Evolutionary conservation across 2,888 invertebrate species (phyloP).

Genomic region (Stenoptilia bipunctidactyla): DNA sequence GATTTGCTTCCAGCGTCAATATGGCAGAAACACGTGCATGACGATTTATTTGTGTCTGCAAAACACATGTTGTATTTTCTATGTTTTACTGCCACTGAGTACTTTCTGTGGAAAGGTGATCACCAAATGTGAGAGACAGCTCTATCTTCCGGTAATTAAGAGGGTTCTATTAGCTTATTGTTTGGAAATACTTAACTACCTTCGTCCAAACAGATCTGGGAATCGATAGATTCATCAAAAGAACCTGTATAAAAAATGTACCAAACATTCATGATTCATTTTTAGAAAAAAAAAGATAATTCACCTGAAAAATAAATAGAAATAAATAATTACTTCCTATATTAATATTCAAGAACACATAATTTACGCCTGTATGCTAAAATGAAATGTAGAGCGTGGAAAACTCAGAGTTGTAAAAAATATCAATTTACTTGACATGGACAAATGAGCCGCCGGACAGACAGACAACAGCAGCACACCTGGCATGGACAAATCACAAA

Average conservation of each 20-base stretch:
- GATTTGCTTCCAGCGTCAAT: slow-evolving; percentile 45
- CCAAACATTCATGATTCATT: too few relatives aligned
- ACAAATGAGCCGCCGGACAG: slow-evolving; percentile 30
- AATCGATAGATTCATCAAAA: too few relatives aligned
- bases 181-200: too few relatives aligned
- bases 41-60: slow-evolving; percentile 30
- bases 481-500: not conserved
- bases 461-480: slow-evolving; percentile 7
- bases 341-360: too few relatives aligned
- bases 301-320: too few relatives aligned
- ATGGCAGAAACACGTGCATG: slow-evolving; percentile 52
- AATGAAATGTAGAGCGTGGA: slow-evolving; percentile 8
- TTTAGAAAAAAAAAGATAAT: too few relatives aligned
- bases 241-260: too few relatives aligned
- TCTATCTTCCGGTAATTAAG: too few relatives aligned
- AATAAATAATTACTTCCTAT: too few relatives aligned
- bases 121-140: slow-evolving; percentile 39
- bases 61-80: slow-evolving; percentile 28
- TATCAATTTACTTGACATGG: slow-evolving; percentile 19
- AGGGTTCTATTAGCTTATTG: too few relatives aligned
- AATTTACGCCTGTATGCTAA: not conserved
- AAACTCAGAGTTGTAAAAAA: slow-evolving; percentile 12
- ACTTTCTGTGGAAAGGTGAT: slow-evolving; percentile 61
- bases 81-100: slow-evolving; percentile 53
- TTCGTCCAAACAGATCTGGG: too few relatives aligned